Conservation (phyloP, 92 coral and sea anemone species). For the Parazoanthus swiftii region DNA sequence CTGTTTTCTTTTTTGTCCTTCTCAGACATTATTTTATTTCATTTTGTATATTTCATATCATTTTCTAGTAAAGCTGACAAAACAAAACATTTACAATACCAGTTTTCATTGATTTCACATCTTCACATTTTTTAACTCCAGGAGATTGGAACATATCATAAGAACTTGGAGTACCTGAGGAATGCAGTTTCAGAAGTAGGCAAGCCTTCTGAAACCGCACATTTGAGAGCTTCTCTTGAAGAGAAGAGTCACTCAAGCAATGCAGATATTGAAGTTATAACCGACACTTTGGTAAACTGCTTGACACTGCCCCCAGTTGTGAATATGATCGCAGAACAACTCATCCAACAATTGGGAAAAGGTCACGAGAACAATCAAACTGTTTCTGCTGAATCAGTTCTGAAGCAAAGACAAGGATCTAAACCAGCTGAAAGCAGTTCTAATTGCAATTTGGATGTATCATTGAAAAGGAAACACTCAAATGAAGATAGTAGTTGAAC, state of each 20-base stretch:
- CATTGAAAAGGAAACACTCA: constrained; percentile 24
- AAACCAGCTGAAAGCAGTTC: background rate
- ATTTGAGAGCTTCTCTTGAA: background rate
- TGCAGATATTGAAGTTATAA: background rate
- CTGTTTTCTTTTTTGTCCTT: background rate
- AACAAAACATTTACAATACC: background rate
- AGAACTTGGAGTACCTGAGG: constrained; percentile 67
- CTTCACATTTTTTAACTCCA: constrained; percentile 20
- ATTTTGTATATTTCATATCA: too few species aligned
- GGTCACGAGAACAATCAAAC: background rate
- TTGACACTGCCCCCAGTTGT: constrained; percentile 75
- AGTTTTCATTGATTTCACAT: background rate
- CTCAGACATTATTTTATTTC: too few species aligned
- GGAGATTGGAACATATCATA: constrained; percentile 67
- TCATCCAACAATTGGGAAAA: constrained; percentile 43
- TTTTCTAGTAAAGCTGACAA: too few species aligned
- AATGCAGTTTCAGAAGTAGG: constrained; percentile 46
- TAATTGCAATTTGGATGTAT: background rate
- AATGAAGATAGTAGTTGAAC: constrained; percentile 6
- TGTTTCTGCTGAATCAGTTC: background rate
- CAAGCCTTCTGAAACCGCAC: background rate
- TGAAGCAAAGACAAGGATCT: background rate
- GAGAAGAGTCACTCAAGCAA: background rate
- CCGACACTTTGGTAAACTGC: constrained; percentile 71
- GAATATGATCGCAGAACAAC: constrained; percentile 55